Percentiles rank a stretch among this genome's conserved stretches.
Evolutionary conservation across 2,797 vertebrate species (phyloP).

Genomic region (Lycodopsis pacificus): DNA sequence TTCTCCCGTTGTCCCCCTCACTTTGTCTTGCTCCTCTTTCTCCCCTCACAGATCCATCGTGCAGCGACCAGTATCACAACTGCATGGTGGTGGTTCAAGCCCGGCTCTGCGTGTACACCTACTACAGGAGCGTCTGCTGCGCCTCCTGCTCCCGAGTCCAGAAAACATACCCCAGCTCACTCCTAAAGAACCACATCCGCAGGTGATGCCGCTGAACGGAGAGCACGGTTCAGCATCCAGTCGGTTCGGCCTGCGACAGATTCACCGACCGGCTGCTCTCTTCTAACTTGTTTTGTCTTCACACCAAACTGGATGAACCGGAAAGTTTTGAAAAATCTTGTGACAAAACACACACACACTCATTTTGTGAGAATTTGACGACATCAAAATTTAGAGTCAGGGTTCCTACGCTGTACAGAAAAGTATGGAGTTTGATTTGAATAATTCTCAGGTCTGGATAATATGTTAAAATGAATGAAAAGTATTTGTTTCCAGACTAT

Average conservation of each 20-base stretch:
- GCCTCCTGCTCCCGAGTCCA: slow-evolving; percentile 71
- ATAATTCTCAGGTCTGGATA: too few species aligned
- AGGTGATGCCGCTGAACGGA: slow-evolving; percentile 58
- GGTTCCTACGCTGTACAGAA: too few species aligned
- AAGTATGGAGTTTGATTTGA: too few species aligned
- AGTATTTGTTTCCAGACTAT: too few species aligned
- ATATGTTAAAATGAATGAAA: too few species aligned
- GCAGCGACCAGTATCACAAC: slow-evolving; percentile 83
- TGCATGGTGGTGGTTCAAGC: slow-evolving; percentile 85
- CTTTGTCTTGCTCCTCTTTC: slow-evolving; percentile 14
- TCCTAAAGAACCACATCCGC: slow-evolving; percentile 56
- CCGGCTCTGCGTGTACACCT: slow-evolving; percentile 81
- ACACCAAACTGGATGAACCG: background rate
- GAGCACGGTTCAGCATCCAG: background rate
- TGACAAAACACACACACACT: background rate
- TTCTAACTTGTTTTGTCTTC: background rate
- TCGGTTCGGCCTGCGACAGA: slow-evolving; percentile 9
- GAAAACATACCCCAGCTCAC: slow-evolving; percentile 49
- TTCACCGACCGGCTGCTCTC: background rate
- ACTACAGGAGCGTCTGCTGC: slow-evolving; percentile 84
- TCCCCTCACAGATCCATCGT: slow-evolving; percentile 71
- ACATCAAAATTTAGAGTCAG: background rate
- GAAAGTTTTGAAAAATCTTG: background rate
- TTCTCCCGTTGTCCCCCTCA: background rate
- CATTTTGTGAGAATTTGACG: slow-evolving; percentile 3